phyloP scores from a whole-genome alignment of 2,797 vertebrate species.

The Bovichtus variegatus region DNA sequence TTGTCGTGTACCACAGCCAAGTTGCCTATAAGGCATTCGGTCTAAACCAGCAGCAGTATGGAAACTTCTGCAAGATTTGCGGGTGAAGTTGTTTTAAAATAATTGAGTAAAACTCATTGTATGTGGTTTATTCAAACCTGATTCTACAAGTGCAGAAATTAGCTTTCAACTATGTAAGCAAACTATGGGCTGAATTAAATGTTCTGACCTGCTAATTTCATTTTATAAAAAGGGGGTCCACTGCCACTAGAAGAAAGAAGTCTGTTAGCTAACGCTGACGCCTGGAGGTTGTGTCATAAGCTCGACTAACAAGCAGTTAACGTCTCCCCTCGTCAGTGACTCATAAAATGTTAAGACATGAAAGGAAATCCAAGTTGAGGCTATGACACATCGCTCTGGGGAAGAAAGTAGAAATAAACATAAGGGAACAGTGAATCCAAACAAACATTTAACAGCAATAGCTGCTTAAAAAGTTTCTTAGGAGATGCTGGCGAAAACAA shows the following conservation, averaged over 20 bases:
- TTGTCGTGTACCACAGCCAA: background rate
- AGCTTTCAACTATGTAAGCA: background rate
- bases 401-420: background rate
- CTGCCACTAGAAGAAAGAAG: background rate
- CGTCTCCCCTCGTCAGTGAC: background rate
- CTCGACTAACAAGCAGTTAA: conserved; percentile 3
- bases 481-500: background rate
- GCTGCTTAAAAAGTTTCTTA: background rate
- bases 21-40: background rate
- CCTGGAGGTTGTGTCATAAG: background rate
- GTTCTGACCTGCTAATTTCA: background rate
- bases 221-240: background rate
- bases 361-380: conserved; percentile 17
- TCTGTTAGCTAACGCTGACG: background rate
- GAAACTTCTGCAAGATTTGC: background rate
- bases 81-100: background rate
- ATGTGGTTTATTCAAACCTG: background rate
- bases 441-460: background rate
- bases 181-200: background rate
- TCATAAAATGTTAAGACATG: conserved; percentile 11
- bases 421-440: background rate
- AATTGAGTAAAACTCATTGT: background rate
- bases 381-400: conserved; percentile 5
- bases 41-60: background rate
- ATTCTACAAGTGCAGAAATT: background rate